Base-by-base conservation (phyloP, 2,888 invertebrate species). In the Temnothorax rugatulus region DNA sequence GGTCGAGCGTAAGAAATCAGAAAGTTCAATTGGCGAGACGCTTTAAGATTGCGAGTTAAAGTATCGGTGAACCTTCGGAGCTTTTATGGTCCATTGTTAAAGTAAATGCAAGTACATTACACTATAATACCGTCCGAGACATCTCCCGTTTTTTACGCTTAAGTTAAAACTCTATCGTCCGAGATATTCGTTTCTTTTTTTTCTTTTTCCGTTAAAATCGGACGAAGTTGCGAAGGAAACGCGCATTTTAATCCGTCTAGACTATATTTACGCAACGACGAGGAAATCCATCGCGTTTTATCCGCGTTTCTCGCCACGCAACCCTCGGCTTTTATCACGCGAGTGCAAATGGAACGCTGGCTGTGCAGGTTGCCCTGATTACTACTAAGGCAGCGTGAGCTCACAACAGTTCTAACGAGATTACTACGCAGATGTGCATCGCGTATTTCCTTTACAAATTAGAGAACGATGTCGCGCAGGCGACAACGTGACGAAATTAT, bases 241-340 rank as follows among this genome's bases (percentile, higher is more conserved):
- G 13, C 1, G 25, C 13, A 66, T 29, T 57, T 77, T 77, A 68
- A 77, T 77, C 8, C 8, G 11, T 41, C 29, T 44, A 44, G 57
- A 68, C 15, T 25, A 11, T 41, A 68, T 57, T 68, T 77, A n/a
- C 25, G n/a, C 41, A 57, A 15, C 44, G 15, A n/a, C 44, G 13
- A 29, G 66, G n/a, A 57, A 77, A 54, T 68, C 29, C 54, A 9
- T 54, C 15, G 25, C 41, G 13, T 57, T 77, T 68, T 41, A 66
- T 8, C 13, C 41, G 54, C 13, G 2, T 50, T 54, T 4, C 66
- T 21, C 13, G 38, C 54, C 41, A 34, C 41, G 38, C 29, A 54
- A 68, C n/a, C 41, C 15, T 63, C 13, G n/a, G 13, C 38, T 64
- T 68, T 64, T 75, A 76, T 76, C 25, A 50, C 9, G 21, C 64